Percentiles rank a stretch among this genome's conserved stretches.
phyloP scores from a whole-genome alignment of 2,113 vertebrate genomes.

The Chlamydotis undulata region DNA sequence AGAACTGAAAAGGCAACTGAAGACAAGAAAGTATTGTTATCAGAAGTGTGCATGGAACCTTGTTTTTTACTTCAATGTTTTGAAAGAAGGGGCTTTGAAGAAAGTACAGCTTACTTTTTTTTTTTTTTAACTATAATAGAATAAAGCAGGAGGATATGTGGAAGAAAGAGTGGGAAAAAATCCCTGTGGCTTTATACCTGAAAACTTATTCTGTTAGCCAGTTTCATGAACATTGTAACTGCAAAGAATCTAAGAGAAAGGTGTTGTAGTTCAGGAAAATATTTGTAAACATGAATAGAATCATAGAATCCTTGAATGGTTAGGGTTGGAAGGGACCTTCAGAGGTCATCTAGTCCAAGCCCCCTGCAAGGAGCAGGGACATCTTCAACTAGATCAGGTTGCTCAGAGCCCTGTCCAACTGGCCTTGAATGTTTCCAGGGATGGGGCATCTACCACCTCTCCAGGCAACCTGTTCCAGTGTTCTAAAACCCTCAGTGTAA shows the following conservation, averaged over 20 bases:
- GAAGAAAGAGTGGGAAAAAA: neutral
- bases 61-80: neutral
- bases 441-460: no score
- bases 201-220: neutral
- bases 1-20: neutral
- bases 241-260: neutral
- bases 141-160: neutral
- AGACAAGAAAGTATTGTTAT: neutral
- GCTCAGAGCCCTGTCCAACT: no score
- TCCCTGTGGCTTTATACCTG: neutral
- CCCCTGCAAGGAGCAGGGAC: no score
- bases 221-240: neutral
- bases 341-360: no score
- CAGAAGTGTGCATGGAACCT: neutral
- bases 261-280: no score
- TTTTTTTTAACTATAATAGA: neutral
- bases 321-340: no score
- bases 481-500: no score
- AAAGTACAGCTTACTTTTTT: neutral
- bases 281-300: no score
- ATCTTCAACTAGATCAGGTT: no score
- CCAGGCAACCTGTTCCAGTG: no score
- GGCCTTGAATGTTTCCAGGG: no score
- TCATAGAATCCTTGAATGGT: no score
- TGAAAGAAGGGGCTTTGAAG: neutral